Evolutionary conservation across 2,113 vertebrate genomes (phyloP), one percentile per base, ranked within the genome.

Genomic region (Willisornis vidua): DNA sequence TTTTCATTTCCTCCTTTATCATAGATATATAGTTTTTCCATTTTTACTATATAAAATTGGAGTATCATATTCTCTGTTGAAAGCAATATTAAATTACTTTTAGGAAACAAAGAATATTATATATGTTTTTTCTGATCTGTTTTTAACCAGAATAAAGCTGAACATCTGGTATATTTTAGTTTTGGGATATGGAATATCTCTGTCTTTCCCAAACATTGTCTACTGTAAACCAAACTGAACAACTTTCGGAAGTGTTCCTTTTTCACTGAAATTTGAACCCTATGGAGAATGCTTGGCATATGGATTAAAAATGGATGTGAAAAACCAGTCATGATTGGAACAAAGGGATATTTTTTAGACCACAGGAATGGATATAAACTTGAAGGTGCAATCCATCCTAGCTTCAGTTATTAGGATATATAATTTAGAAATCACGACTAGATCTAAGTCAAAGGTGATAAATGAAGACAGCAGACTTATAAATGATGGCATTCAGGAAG

Each of bases 151-250:
- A 95, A 96, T 88, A 97, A 97, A 97, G 91, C 93, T 93, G 78
- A 77, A 97, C 98, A 98, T 98, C 97, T 98, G 98, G 94, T 97
- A 96, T 97, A 98, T 98, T 98, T 98, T 98, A 98, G 97, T 97
- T 95, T 95, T 91, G 96, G 97, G 94, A 97, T 93, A 98, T 97
- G 95, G 86, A 97, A 96, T 98, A 97, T 97, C 96, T 96, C 95
- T 93, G 66, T 96, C 93, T 89, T 96, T 92, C 91, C 90, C 96
- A 90, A 97, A 97, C 97, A 89, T 96, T 97, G 96, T 97, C 97
- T 95, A 95, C 96, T 95, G 95, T 96, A 97, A 98, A 97, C 93
- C 92, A 95, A 97, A 96, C 83, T 94, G 97, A 97, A 98, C 97
- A 98, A 96, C 95, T 98, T 97, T 97, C 97, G 97, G 97, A 98